These are phyloP conservation scores for Drosophila neutralis DNA, from an alignment of 2,888 invertebrate species.

Conservation along the genomic window DNA sequence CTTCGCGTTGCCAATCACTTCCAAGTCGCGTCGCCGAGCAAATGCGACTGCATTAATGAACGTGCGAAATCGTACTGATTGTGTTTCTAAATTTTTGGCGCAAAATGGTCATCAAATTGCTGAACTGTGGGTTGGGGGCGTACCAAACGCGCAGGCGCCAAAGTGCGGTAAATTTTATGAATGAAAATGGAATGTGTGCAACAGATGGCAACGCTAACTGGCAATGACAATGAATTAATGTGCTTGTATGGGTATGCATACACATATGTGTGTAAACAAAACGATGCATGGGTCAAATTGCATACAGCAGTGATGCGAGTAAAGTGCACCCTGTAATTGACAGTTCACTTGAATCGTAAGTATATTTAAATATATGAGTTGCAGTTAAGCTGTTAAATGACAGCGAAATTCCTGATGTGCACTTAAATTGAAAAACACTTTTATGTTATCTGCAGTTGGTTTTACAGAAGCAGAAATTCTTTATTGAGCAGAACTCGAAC, in stretches of 20 bases:
- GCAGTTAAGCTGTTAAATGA: neutral
- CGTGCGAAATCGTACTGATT: constrained; percentile 73
- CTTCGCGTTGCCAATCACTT: constrained; percentile 22
- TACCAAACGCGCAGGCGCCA: constrained; percentile 59
- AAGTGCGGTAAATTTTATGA: constrained; percentile 54
- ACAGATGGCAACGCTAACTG: constrained; percentile 63
- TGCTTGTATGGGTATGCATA: neutral
- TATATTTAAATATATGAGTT: neutral
- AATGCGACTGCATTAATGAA: constrained; percentile 60
- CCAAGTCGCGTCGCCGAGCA: neutral
- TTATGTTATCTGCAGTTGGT: constrained; percentile 7
- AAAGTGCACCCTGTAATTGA: constrained; percentile 1
- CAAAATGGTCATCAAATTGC: constrained; percentile 43
- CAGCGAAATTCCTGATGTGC: neutral
- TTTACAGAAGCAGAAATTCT: neutral
- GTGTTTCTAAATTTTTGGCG: constrained; percentile 61
- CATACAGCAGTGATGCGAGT: neutral
- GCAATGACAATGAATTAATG: constrained; percentile 48
- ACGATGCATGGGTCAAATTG: constrained; percentile 1
- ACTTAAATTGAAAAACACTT: neutral
- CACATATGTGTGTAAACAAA: neutral
- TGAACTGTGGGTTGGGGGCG: constrained; percentile 2
- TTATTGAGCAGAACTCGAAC: neutral
- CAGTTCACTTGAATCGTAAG: neutral
- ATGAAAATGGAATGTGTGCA: constrained; percentile 60